Conservation (phyloP, 2,797 vertebrate species). For the Harpagifer antarcticus region DNA sequence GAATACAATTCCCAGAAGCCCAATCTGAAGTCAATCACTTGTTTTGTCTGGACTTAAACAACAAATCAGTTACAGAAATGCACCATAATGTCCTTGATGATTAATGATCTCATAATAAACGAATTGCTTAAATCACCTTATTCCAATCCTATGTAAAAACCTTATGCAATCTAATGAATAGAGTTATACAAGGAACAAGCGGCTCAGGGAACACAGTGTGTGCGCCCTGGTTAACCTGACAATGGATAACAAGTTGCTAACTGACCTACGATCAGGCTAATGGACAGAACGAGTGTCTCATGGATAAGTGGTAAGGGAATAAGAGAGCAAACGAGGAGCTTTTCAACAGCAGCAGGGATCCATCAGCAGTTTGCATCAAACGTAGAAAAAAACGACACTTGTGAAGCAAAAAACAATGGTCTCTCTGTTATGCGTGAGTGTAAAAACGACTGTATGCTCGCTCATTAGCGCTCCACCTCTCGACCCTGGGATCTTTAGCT, state of each 20-base stretch:
- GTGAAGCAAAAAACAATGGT: neutral
- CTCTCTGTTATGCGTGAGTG: neutral
- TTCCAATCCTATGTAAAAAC: neutral
- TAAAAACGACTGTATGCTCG: neutral
- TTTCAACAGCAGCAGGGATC: constrained; percentile 5
- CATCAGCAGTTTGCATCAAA: constrained; percentile 1
- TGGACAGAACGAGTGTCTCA: constrained; percentile 2
- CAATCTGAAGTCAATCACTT: no score
- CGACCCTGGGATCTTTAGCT: constrained; percentile 35
- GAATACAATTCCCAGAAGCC: neutral
- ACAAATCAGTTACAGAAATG: neutral
- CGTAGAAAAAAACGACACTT: neutral
- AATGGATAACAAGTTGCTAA: neutral
- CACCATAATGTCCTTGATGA: neutral
- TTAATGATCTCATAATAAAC: neutral
- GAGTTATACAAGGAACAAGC: neutral
- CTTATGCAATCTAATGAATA: constrained; percentile 1
- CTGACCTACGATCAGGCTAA: constrained; percentile 2
- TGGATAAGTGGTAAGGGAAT: constrained; percentile 1
- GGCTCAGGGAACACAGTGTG: neutral
- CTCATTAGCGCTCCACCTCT: constrained; percentile 32
- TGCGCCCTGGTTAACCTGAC: neutral
- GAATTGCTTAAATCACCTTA: neutral
- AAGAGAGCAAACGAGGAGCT: neutral
- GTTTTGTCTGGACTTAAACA: neutral